Base-by-base conservation (phyloP, 2,888 invertebrate species). In the Drosophila kambysellisi region DNA sequence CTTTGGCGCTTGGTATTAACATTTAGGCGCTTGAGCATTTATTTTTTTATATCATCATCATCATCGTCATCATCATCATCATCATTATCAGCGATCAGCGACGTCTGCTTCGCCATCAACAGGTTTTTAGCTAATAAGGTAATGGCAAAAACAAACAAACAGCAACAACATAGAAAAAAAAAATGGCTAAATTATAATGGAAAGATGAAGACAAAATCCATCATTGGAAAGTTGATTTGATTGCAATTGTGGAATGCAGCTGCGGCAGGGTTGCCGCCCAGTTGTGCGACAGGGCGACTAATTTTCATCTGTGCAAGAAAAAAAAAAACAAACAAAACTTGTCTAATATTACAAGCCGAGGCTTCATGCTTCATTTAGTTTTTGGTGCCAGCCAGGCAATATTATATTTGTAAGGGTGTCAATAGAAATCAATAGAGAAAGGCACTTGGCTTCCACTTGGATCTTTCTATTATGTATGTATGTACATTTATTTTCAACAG, bases 151-250 rank as follows among this genome's bases (percentile, higher is more conserved):
- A 69, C 20, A 57, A 53, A 35, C 20, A 57, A 56, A 57, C 30
- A 12, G 20, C 41, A 20, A 41, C 30, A 56, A 15, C 39, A 12
- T 9, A 5, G 11, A 46, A 51, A 56, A 68, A 79, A 82, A 73
- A 77, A 76, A 76, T 78, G 54, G 61, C 66, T 56, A 81, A 81
- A 81, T 76, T 82, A 82, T 79, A 76, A 82, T 76, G 76, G 82
- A 68, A 70, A 69, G 87, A 66, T 70, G 71, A 74, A 73, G 66
- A 60, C 79, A 80, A 83, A 71, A 88, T 90, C 73, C 90, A 90
- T 91, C 90, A 91, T 90, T 91, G 90, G 90, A 90, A 89, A 91
- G 89, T 91, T 91, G 90, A 77, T 82, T 88, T 83, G 86, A 84
- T 91, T 90, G 88, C 75, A 82, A 79, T 78, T 81, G 77, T 69